These are phyloP conservation scores for Laterallus jamaicensis DNA, from an alignment of 2,113 vertebrate species.

Conservation along the genomic window DNA sequence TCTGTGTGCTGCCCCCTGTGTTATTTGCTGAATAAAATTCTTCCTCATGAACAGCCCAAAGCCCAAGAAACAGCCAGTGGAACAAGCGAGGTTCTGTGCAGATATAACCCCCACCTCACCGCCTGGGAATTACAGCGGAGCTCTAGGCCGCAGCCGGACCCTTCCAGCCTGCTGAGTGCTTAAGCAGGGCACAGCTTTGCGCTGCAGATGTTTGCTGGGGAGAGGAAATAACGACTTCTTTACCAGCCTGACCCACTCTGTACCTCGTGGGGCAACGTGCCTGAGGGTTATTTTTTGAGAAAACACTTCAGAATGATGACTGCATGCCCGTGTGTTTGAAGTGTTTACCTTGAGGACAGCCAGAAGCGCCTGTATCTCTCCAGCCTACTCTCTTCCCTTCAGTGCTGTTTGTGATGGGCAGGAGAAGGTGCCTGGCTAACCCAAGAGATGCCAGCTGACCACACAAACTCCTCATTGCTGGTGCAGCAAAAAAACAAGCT, in stretches of 20 bases:
- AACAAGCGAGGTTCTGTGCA: conserved; percentile 51
- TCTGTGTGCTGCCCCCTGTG: not conserved
- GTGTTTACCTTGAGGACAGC: not conserved
- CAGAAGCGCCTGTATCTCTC: not conserved
- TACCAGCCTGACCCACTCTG: not conserved
- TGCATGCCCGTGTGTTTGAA: not conserved
- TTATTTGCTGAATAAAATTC: conserved; percentile 25
- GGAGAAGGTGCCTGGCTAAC: not conserved
- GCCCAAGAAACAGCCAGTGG: not conserved
- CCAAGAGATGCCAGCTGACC: not conserved
- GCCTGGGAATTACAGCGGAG: conserved; percentile 43
- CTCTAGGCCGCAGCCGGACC: not conserved
- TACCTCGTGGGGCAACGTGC: not conserved
- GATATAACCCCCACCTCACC: conserved; percentile 35
- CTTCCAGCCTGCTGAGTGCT: conserved; percentile 1
- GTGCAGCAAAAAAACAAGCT: not conserved
- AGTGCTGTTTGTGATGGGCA: not conserved
- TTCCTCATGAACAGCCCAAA: not conserved
- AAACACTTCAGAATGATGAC: not conserved
- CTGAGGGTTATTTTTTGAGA: not conserved
- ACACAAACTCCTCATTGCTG: not conserved
- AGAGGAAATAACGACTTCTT: not conserved
- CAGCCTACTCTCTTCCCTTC: not conserved
- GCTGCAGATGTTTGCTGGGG: not conserved
- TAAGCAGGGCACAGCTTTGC: conserved; percentile 43